phyloP scores from a whole-genome alignment of 2,797 vertebrate species.

The Poecile montanus region DNA sequence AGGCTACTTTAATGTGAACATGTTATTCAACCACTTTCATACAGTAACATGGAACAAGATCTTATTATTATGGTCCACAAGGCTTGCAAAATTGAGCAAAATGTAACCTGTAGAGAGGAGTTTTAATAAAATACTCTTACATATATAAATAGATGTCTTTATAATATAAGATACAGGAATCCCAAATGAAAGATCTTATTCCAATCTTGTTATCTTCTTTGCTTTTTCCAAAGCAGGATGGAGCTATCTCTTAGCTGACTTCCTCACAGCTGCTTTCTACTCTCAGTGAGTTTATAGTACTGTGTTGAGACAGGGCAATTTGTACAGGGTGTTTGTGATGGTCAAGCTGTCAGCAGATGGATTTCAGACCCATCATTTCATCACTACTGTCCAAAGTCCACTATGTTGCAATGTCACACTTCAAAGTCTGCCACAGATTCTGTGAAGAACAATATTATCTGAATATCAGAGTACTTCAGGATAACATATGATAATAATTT shows the following conservation, averaged over 20 bases:
- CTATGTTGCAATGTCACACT: conserved; percentile 29
- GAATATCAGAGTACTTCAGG: neutral
- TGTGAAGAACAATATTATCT: neutral
- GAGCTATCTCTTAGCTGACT: neutral
- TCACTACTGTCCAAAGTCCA: conserved; percentile 26
- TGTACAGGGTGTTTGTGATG: neutral
- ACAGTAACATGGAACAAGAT: neutral
- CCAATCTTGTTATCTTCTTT: neutral
- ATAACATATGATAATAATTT: neutral
- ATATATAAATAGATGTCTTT: neutral
- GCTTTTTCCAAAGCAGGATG: neutral
- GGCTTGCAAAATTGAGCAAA: neutral
- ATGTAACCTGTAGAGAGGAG: neutral
- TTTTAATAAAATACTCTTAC: neutral
- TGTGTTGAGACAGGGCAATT: neutral
- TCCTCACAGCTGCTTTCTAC: neutral
- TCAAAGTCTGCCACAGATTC: conserved; percentile 8
- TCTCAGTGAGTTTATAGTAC: neutral
- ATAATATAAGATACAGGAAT: neutral
- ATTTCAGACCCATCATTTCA: conserved; percentile 40
- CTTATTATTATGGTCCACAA: neutral
- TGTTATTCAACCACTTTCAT: neutral
- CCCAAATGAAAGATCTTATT: neutral
- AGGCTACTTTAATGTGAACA: neutral
- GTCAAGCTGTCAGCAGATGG: neutral